Evolutionary conservation across 1,140 invertebrate genomes (phyloP), one percentile per base, ranked within the genome.

Genomic region (Papilio machaon): DNA sequence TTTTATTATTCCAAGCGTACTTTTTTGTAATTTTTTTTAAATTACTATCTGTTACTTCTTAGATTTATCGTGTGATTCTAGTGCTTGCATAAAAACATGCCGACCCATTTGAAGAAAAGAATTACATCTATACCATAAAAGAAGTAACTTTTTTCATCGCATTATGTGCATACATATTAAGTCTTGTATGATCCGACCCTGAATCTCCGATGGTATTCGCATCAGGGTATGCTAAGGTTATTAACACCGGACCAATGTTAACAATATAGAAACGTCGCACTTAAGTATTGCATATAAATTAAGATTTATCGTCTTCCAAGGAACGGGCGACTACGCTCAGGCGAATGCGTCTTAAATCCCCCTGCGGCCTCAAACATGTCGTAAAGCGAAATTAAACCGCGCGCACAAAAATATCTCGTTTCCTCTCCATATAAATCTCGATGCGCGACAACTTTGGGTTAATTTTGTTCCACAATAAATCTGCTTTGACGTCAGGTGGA

Each of bases 401-500:
- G 83, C 77, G 87, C 81, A 79, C 77, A 88, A 90, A 89, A 90
- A 87, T 85, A 82, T 81, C 84, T 88, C 85, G 83, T 90, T 90
- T 89, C 87, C 88, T 87, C 87, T 86, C 83, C 83, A 85, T 86
- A 92, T 92, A 91, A 92, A 92, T 92, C 91, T 88, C 82, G 75
- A 82, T 83, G 82, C 83, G 87, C 83, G 87, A 87, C 89, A 87
- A 84, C 86, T 86, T 89, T 82, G 85, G 85, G 87, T 90, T 92
- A 91, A 92, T 91, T 92, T 89, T 83, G 85, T 88, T 81, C 78
- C 84, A 84, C 80, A 75, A 88, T 91, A 91, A 91, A 91, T 91
- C 84, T 79, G 78, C 67, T 75, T 67, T 84, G 82, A 84, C 83
- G 88, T 84, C 85, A 84, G 82, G 80, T 79, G 30, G 58, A 35